These are phyloP conservation scores for Scomberomorus guttatus DNA, from an alignment of 2,797 vertebrate species.

Conservation along the genomic window DNA sequence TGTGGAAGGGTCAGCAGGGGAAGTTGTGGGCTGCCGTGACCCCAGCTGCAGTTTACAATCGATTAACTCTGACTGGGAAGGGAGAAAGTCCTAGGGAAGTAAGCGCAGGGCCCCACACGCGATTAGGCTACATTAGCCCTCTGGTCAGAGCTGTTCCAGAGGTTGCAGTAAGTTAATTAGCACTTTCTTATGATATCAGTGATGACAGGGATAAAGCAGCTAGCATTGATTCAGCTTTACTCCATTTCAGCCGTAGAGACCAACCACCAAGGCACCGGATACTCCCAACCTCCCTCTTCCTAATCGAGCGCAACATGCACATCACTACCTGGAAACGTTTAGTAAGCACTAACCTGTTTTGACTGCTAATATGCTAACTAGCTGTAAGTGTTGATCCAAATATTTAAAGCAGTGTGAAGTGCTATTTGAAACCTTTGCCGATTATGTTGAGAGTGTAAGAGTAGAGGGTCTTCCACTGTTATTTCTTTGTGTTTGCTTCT, in stretches of 20 bases:
- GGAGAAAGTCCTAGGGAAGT: constrained; percentile 91
- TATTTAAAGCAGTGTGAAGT: constrained; percentile 18
- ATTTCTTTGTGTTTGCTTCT: neutral
- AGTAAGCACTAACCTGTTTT: constrained; percentile 52
- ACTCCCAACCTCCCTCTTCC: constrained; percentile 54
- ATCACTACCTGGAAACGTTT: constrained; percentile 79
- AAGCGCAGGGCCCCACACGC: constrained; percentile 87
- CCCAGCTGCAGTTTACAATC: constrained; percentile 94
- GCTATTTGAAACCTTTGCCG: constrained; percentile 25
- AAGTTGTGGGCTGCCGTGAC: constrained; percentile 91
- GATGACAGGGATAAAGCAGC: constrained; percentile 84
- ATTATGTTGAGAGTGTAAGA: neutral
- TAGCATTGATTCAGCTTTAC: constrained; percentile 85
- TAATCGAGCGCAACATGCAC: constrained; percentile 60
- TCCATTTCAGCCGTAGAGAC: constrained; percentile 82
- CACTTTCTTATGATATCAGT: constrained; percentile 87
- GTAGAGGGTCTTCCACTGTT: neutral
- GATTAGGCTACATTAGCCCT: constrained; percentile 92
- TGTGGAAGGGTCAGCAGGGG: constrained; percentile 90
- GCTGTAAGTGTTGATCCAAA: constrained; percentile 19
- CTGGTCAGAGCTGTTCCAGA: constrained; percentile 89
- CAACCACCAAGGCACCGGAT: constrained; percentile 61
- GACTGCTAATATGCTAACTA: constrained; percentile 57
- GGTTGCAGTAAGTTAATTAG: constrained; percentile 91
- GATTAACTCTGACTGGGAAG: constrained; percentile 92